Evolutionary conservation across 2,113 vertebrate species (phyloP).

Genomic region (Mola mola): DNA sequence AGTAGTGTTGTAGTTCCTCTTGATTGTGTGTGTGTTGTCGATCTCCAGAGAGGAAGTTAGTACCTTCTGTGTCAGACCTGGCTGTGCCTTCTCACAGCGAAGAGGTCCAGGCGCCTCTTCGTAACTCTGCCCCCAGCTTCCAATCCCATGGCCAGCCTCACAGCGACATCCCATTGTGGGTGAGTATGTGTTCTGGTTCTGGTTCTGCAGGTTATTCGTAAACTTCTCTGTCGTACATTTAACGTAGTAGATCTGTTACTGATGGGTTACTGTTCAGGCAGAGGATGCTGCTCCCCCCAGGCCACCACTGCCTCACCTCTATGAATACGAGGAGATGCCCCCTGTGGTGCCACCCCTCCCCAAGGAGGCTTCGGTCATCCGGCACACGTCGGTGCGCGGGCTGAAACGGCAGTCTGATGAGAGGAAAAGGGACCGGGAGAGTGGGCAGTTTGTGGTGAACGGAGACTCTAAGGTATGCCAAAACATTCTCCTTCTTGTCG

Average conservation of each 20-base stretch:
- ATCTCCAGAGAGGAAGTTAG: slow-evolving; percentile 90
- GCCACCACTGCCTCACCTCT: slow-evolving; percentile 92
- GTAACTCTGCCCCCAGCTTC: slow-evolving; percentile 80
- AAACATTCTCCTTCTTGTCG: too few species aligned
- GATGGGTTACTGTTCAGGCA: slow-evolving; percentile 54
- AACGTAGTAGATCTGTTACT: too few species aligned
- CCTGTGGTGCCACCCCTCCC: slow-evolving; percentile 94
- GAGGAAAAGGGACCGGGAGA: slow-evolving; percentile 91
- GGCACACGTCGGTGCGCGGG: slow-evolving; percentile 93
- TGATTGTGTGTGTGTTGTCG: not conserved
- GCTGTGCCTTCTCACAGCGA: slow-evolving; percentile 87
- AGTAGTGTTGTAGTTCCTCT: too few species aligned
- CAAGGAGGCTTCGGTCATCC: slow-evolving; percentile 89
- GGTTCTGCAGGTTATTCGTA: not conserved
- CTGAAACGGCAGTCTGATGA: slow-evolving; percentile 96
- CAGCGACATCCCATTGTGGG: slow-evolving; percentile 85
- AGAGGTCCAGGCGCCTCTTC: slow-evolving; percentile 79
- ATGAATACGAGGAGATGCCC: slow-evolving; percentile 91
- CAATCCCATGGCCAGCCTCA: slow-evolving; percentile 78
- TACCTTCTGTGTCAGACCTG: slow-evolving; percentile 89
- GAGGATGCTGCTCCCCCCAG: slow-evolving; percentile 92
- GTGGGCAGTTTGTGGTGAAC: slow-evolving; percentile 84
- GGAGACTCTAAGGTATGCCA: slow-evolving; percentile 89
- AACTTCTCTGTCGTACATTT: too few species aligned
- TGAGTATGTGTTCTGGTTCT: slow-evolving; percentile 75